Evolutionary conservation across 2,113 vertebrate species (phyloP).

Genomic region (Mola mola): DNA sequence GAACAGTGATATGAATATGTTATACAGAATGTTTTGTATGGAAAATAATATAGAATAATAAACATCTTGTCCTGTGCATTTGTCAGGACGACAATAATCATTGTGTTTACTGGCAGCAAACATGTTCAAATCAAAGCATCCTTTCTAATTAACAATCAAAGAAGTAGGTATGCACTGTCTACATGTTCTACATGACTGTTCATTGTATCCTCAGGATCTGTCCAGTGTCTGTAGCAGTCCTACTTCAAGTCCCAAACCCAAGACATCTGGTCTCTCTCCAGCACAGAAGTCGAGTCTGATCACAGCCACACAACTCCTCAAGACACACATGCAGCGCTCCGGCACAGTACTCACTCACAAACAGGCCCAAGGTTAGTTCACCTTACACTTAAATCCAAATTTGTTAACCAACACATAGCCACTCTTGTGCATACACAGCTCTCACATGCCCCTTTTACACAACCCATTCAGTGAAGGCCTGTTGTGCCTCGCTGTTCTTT

Average conservation of each 20-base stretch:
- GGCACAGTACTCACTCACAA: constrained; percentile 89
- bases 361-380: constrained; percentile 90
- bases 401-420: no score
- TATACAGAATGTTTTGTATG: no score
- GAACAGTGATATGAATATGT: no score
- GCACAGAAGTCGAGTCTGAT: constrained; percentile 89
- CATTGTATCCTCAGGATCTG: constrained; percentile 82
- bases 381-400: no score
- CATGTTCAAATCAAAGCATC: background rate
- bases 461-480: no score
- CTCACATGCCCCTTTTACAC: no score
- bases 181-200: background rate
- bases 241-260: constrained; percentile 95
- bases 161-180: background rate
- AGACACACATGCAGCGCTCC: constrained; percentile 89
- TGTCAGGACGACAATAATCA: background rate
- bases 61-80: no score
- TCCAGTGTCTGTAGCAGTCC: constrained; percentile 97
- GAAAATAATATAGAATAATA: no score
- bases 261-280: constrained; percentile 84
- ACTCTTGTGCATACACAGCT: constrained; percentile 20
- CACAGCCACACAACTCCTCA: constrained; percentile 88
- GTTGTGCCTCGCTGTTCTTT: no score
- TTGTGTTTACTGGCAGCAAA: background rate
- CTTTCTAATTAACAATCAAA: background rate